Evolutionary conservation across 2,888 invertebrate genomes (phyloP).

Genomic region (Galeopsomyia nigrocyanea): DNA sequence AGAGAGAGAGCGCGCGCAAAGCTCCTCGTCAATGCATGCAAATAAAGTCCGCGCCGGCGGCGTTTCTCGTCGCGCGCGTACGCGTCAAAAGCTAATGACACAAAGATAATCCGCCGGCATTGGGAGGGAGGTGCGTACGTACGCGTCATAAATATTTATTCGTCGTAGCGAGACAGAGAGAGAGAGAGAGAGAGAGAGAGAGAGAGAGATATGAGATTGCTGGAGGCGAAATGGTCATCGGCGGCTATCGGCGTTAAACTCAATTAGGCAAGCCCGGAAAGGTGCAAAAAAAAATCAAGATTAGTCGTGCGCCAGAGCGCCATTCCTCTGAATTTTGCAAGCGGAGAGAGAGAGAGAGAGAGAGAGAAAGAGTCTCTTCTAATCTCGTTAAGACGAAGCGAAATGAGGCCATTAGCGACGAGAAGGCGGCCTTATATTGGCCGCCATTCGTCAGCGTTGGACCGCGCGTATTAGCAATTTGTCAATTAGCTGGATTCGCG

Average conservation of each 20-base stretch:
- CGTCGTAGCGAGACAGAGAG: background rate
- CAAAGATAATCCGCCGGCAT: constrained; percentile 60
- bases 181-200: background rate
- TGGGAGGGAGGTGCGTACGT: background rate
- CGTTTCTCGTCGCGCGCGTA: constrained; percentile 8
- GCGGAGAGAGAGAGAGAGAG: too few species aligned
- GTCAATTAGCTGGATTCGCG: constrained; percentile 51
- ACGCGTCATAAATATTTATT: constrained; percentile 42
- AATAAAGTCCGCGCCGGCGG: constrained; percentile 50
- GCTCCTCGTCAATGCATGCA: constrained; percentile 57
- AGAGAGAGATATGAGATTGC: background rate
- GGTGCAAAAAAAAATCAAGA: too few species aligned
- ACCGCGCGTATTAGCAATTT: constrained; percentile 52
- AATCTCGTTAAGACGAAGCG: too few species aligned
- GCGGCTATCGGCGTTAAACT: too few species aligned
- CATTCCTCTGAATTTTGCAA: too few species aligned
- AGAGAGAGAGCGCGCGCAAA: too few species aligned
- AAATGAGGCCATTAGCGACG: too few species aligned
- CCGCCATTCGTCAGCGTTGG: constrained; percentile 37
- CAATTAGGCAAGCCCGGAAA: too few species aligned
- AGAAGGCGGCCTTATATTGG: constrained; percentile 33
- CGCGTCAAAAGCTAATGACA: constrained; percentile 65
- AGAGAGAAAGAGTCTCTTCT: too few species aligned
- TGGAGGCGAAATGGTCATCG: background rate
- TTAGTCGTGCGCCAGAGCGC: too few species aligned